Percentiles rank a stretch among this genome's conserved stretches.
These are phyloP conservation scores for Axea sp. DNA, from an alignment of 2,888 invertebrate species.

Conservation along the genomic window DNA sequence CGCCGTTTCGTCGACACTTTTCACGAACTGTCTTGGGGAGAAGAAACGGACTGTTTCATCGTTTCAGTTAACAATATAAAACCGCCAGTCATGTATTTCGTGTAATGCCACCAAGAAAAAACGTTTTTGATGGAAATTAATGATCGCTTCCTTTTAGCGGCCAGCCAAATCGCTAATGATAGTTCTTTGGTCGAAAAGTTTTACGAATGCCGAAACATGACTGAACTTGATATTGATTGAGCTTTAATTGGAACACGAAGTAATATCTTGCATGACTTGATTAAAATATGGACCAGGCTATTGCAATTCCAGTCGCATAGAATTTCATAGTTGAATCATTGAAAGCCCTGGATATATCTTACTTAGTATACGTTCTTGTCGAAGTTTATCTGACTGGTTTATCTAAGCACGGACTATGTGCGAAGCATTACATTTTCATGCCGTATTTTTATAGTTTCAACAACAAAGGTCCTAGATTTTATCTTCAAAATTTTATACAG, in stretches of 20 bases:
- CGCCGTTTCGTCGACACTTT: constrained; percentile 63
- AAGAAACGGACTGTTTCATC: constrained; percentile 50
- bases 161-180: constrained; percentile 20
- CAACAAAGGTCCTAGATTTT: constrained; percentile 45
- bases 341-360: constrained; percentile 33
- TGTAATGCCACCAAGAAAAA: constrained; percentile 17
- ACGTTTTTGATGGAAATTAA: constrained; percentile 31
- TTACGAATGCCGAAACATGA: constrained; percentile 5
- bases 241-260: constrained; percentile 17
- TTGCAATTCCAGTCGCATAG: constrained; percentile 2
- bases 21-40: constrained; percentile 59
- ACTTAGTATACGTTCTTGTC: constrained; percentile 27
- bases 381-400: constrained; percentile 36
- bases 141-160: constrained; percentile 14
- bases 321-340: constrained; percentile 34
- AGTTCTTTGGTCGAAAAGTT: background rate
- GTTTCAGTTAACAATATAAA: constrained; percentile 42
- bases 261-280: constrained; percentile 1
- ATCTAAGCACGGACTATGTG: constrained; percentile 48
- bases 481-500: constrained; percentile 25
- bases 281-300: background rate
- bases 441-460: constrained; percentile 33
- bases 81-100: constrained; percentile 37
- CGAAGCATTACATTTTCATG: constrained; percentile 53
- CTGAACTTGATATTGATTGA: constrained; percentile 3